A percentile compares a stretch with the other conserved stretches of the same genome.
Conservation (phyloP, 2,113 vertebrate species). For the Madoqua kirkii region DNA sequence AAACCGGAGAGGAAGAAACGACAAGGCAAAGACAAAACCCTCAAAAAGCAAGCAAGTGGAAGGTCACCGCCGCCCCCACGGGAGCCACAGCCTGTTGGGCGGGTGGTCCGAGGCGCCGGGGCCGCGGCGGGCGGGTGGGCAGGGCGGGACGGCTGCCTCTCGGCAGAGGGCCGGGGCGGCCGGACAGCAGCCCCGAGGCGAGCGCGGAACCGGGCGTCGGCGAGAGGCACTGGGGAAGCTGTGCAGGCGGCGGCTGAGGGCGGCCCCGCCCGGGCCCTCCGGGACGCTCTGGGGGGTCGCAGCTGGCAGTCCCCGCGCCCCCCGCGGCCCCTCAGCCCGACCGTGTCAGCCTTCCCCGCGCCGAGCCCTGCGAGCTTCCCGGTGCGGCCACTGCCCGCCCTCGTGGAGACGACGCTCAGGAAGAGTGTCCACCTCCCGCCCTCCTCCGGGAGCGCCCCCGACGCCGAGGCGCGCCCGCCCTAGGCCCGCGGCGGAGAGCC, state of each 20-base stretch:
- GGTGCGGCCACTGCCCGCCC: too few relatives aligned
- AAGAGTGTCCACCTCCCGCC: neutral
- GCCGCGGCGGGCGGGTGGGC: fast-evolving
- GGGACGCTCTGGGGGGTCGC: neutral
- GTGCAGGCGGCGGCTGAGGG: too few relatives aligned
- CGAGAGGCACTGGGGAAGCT: neutral
- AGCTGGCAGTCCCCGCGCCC: neutral
- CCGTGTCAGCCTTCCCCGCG: too few relatives aligned
- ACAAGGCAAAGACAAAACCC: neutral
- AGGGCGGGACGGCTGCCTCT: neutral
- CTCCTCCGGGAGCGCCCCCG: neutral
- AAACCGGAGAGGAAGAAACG: neutral
- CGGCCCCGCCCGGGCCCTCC: neutral
- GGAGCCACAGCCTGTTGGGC: neutral
- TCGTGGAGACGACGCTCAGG: neutral
- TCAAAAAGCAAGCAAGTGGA: neutral
- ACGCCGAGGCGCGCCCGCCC: neutral
- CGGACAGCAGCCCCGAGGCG: fast-evolving
- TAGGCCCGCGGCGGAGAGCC: neutral
- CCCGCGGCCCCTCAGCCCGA: too few relatives aligned
- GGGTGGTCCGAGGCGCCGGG: fast-evolving
- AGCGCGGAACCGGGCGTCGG: neutral
- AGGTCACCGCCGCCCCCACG: neutral
- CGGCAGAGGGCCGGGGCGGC: neutral
- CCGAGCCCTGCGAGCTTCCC: too few relatives aligned